phyloP scores from a whole-genome alignment of 53 echinoderm and acorn worm genomes.

The Apostichopus leukothele region DNA sequence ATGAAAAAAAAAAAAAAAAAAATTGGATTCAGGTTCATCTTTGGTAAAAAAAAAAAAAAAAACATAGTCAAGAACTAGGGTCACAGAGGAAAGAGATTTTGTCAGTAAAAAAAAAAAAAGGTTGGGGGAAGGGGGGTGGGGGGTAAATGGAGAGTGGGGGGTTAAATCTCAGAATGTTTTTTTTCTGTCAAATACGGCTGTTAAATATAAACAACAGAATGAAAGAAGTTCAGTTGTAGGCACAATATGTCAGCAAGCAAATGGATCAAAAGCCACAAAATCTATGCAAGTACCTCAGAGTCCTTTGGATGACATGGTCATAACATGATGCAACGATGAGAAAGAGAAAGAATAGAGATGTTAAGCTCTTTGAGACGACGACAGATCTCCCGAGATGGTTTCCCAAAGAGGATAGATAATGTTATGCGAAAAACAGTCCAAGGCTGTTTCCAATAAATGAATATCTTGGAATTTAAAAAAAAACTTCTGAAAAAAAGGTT shows the following conservation, averaged over 20 bases:
- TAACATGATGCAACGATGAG: conserved; percentile 36
- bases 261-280: conserved; percentile 30
- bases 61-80: conserved; percentile 31
- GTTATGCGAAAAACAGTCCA: too few species aligned
- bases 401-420: too few species aligned
- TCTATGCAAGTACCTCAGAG: conserved; percentile 34
- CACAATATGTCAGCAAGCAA: conserved; percentile 40
- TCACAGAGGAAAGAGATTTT: conserved; percentile 29
- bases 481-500: too few species aligned
- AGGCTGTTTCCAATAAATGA: too few species aligned
- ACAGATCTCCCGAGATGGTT: too few species aligned
- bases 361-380: not conserved
- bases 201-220: conserved; percentile 30
- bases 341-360: conserved; percentile 14
- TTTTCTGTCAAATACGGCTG: not conserved
- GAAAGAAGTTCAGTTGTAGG: conserved; percentile 35
- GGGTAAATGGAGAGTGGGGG: not conserved
- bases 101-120: conserved; percentile 5
- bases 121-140: not conserved
- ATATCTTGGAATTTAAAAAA: too few species aligned
- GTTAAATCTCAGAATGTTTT: not conserved
- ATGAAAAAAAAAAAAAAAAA: not conserved
- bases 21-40: not conserved
- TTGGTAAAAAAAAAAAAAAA: not conserved
- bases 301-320: conserved; percentile 13